phyloP scores from a whole-genome alignment of 2,113 vertebrate genomes.

The Cervus canadensis region DNA sequence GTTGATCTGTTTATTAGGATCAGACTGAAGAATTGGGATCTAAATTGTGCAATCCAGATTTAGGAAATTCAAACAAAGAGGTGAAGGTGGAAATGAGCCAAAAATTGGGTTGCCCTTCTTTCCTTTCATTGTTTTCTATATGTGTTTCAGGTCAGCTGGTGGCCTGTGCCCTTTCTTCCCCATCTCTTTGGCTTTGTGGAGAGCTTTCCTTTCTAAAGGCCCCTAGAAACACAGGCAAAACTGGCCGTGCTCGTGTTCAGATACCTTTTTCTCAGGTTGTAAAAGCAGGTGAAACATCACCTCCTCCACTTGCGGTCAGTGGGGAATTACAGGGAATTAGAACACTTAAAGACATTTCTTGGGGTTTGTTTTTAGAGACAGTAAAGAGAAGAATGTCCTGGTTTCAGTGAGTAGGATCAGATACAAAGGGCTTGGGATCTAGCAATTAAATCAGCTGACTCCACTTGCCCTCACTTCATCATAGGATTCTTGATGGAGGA shows the following conservation, averaged over 20 bases:
- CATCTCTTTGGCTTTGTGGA: background rate
- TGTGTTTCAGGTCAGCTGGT: background rate
- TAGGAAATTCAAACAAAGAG: background rate
- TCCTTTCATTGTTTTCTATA: background rate
- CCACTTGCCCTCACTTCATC: background rate
- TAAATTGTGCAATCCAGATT: background rate
- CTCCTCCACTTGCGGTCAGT: background rate
- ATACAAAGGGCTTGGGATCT: background rate
- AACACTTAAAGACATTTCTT: slow-evolving; percentile 1
- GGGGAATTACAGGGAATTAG: background rate
- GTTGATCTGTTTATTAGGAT: background rate
- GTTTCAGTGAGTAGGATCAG: background rate
- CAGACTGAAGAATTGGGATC: background rate
- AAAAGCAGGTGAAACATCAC: background rate
- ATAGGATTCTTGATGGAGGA: background rate
- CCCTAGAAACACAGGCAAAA: background rate
- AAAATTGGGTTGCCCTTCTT: background rate
- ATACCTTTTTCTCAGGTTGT: background rate
- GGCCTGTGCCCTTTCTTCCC: background rate
- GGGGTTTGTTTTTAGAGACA: slow-evolving; percentile 21
- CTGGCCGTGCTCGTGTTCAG: background rate
- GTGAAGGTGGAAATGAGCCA: background rate
- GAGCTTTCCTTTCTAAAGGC: background rate
- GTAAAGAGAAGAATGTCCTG: background rate
- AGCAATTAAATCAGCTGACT: background rate